A percentile compares a stretch with the other conserved stretches of the same genome.
phyloP scores from a whole-genome alignment of 2,888 invertebrate species.

The Timema cristinae region DNA sequence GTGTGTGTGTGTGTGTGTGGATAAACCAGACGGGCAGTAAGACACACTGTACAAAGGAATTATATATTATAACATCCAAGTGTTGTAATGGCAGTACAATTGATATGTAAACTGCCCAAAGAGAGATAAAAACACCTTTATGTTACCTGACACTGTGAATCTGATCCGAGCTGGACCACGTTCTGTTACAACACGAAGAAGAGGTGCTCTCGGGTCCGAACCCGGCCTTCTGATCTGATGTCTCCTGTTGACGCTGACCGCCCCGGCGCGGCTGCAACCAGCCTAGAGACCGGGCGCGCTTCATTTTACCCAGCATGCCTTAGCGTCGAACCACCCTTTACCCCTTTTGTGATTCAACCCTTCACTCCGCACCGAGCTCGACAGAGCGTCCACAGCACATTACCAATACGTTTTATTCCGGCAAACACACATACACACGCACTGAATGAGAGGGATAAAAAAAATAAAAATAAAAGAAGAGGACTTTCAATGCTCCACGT shows the following conservation, averaged over 20 bases:
- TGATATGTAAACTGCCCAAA: no score
- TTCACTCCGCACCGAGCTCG: neutral
- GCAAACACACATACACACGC: no score
- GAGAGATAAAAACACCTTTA: neutral
- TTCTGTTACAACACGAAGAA: constrained; percentile 2
- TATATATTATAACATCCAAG: no score
- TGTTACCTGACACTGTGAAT: constrained; percentile 17
- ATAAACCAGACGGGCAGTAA: no score
- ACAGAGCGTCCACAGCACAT: neutral
- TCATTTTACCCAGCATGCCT: constrained; percentile 22
- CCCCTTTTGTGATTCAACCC: neutral
- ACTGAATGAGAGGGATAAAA: no score
- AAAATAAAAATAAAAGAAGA: no score
- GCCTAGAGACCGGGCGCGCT: constrained; percentile 28
- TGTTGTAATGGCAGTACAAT: no score
- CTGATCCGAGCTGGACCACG: constrained; percentile 28
- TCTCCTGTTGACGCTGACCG: constrained; percentile 5
- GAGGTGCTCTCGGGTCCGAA: neutral
- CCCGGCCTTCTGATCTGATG: constrained; percentile 8
- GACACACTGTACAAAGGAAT: no score
- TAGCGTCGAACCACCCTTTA: no score
- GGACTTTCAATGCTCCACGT: no score
- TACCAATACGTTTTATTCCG: neutral
- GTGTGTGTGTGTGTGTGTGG: no score
- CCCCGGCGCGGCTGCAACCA: constrained; percentile 30